A percentile compares a stretch with the other conserved stretches of the same genome.
These are phyloP conservation scores for Euplexia lucipara DNA, from an alignment of 2,888 invertebrate species.

Conservation along the genomic window DNA sequence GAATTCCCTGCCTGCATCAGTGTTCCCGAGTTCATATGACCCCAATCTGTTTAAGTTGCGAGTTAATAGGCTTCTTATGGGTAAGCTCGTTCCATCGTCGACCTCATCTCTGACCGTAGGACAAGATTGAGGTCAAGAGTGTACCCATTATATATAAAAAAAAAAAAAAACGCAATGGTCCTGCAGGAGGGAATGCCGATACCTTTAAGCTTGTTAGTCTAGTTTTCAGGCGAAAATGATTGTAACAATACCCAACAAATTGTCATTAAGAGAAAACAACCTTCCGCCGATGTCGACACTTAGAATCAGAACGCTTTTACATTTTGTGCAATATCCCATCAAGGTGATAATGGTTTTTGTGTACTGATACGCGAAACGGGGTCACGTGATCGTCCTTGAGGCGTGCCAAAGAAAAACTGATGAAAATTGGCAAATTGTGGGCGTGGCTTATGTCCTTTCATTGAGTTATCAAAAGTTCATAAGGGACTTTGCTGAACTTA, in stretches of 20 bases:
- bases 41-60: no score
- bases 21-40: no score
- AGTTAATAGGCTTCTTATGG: no score
- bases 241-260: conserved; percentile 65
- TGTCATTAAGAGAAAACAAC: conserved; percentile 82
- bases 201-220: no score
- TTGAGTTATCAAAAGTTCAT: conserved; percentile 8
- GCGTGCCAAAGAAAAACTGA: conserved; percentile 54
- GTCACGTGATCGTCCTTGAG: conserved; percentile 73
- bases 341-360: conserved; percentile 80
- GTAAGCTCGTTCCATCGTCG: no score
- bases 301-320: conserved; percentile 77
- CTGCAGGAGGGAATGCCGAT: no score
- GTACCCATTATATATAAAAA: no score
- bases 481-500: neutral
- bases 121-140: no score
- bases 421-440: conserved; percentile 41
- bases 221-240: conserved; percentile 18
- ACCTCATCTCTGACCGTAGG: no score
- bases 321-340: conserved; percentile 83
- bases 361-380: conserved; percentile 72
- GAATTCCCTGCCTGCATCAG: no score
- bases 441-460: conserved; percentile 30
- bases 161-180: no score
- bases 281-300: conserved; percentile 74